phyloP scores from a whole-genome alignment of 2,113 vertebrate genomes.

The Haemorhous mexicanus region DNA sequence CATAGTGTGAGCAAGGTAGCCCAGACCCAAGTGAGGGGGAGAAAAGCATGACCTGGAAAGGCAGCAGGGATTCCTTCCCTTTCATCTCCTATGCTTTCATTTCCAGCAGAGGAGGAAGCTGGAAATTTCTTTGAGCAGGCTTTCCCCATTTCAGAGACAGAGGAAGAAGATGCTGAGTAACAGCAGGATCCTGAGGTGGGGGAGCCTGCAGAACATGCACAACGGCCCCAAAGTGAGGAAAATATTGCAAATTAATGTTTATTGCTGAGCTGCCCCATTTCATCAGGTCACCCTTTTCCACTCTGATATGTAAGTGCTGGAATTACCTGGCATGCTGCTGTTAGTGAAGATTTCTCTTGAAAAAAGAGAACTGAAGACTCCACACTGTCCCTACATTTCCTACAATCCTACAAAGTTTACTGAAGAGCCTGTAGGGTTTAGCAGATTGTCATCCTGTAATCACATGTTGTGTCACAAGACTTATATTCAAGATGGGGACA shows the following conservation, averaged over 20 bases:
- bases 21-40: neutral
- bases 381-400: neutral
- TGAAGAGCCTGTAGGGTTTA: neutral
- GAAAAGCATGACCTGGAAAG: neutral
- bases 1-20: neutral
- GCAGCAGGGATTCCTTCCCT: neutral
- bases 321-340: neutral
- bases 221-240: neutral
- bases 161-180: neutral
- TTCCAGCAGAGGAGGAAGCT: neutral
- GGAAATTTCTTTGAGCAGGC: neutral
- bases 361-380: neutral
- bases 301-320: neutral
- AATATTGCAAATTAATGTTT: neutral
- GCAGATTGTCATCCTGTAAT: constrained; percentile 4
- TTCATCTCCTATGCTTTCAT: neutral
- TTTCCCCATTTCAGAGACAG: neutral
- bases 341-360: neutral
- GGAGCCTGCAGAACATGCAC: neutral
- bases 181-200: neutral
- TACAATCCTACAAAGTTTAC: neutral
- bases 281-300: neutral
- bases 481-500: neutral
- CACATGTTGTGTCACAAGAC: neutral
- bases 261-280: neutral